Conservation (phyloP, 2,797 vertebrate species). For the Halcyon chelicuti region DNA sequence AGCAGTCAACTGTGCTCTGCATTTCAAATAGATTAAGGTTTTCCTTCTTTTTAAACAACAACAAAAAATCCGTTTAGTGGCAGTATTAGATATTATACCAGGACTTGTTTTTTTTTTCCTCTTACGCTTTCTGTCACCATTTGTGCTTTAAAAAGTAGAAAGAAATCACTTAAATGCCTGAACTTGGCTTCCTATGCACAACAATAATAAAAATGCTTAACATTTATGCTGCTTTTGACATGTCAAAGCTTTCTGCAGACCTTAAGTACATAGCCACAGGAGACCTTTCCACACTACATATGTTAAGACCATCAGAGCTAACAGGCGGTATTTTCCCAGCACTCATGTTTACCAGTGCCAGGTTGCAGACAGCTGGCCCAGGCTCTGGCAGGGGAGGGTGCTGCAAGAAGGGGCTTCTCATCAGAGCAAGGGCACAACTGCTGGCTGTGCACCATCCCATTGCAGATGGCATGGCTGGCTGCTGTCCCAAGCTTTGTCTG, state of each 20-base stretch:
- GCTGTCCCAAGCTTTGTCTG: not conserved
- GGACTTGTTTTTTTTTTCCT: not conserved
- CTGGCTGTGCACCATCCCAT: not conserved
- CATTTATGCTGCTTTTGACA: not conserved
- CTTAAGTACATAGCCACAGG: not conserved
- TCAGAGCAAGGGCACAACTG: not conserved
- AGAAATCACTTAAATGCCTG: not conserved
- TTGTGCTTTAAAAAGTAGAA: not conserved
- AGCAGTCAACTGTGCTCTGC: not conserved
- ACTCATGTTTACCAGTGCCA: accelerated
- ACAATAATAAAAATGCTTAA: not conserved
- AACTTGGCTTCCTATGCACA: not conserved
- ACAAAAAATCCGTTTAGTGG: not conserved
- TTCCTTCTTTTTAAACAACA: not conserved
- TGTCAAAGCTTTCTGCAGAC: not conserved
- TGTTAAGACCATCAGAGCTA: not conserved
- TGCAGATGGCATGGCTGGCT: constrained; percentile 26
- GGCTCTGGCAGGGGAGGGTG: not conserved
- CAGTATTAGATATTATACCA: not conserved
- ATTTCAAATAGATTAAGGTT: constrained; percentile 16
- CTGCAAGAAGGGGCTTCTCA: not conserved
- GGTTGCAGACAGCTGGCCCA: not conserved
- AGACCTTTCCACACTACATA: not conserved
- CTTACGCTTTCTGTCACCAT: not conserved
- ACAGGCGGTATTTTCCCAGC: not conserved